Conservation (phyloP, 2,113 vertebrate species). For the Cariama cristata region DNA sequence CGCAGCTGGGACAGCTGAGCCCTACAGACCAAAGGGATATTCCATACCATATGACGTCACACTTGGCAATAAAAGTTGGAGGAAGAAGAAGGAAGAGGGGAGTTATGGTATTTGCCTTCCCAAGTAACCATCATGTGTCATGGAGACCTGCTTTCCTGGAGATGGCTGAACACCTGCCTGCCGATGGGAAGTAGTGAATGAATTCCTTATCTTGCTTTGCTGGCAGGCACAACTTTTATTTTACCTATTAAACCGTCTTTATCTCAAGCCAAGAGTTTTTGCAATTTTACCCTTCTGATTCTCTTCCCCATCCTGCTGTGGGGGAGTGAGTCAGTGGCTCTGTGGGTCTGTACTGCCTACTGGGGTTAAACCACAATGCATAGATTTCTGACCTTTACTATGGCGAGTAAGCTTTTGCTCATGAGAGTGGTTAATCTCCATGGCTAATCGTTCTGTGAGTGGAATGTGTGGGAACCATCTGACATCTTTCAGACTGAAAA, state of each 20-base stretch:
- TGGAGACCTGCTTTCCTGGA: background rate
- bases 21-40: background rate
- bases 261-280: background rate
- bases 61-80: background rate
- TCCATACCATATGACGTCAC: no score
- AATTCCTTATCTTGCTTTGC: background rate
- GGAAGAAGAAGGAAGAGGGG: background rate
- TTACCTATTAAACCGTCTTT: background rate
- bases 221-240: background rate
- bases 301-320: no score
- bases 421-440: background rate
- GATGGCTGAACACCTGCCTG: background rate
- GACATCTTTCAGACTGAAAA: background rate
- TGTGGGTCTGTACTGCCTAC: background rate
- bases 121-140: fast-evolving
- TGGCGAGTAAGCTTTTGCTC: background rate
- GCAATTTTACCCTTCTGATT: background rate
- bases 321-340: background rate
- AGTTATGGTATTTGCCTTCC: background rate
- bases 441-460: background rate
- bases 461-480: background rate
- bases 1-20: no score
- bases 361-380: background rate
- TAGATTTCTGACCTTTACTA: background rate
- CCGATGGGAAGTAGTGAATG: fast-evolving